Conservation (phyloP, 2,888 invertebrate species). For the Zhengitettix transpicula region DNA sequence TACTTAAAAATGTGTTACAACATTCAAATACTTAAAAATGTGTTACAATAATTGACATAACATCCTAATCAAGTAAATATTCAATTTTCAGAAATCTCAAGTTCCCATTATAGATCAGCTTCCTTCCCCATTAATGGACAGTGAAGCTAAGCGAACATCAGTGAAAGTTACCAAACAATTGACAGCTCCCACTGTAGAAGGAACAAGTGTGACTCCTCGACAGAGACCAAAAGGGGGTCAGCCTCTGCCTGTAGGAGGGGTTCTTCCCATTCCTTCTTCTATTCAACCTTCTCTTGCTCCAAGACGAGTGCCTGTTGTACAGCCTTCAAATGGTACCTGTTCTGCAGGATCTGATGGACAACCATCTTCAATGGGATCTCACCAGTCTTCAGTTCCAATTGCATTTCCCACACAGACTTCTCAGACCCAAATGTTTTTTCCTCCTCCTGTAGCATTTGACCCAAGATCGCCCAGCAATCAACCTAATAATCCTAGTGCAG, state of each 20-base stretch:
- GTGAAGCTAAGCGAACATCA: conserved; percentile 38
- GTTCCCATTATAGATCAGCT: conserved; percentile 46
- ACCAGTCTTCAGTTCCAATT: conserved; percentile 11
- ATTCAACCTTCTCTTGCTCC: conserved; percentile 1
- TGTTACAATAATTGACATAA: background rate
- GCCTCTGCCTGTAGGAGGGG: conserved; percentile 14
- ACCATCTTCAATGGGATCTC: no score
- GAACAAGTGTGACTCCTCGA: conserved; percentile 67
- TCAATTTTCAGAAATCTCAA: conserved; percentile 40
- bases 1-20: background rate
- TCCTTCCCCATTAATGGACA: conserved; percentile 47
- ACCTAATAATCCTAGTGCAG: background rate
- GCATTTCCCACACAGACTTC: conserved; percentile 1
- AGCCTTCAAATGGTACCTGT: conserved; percentile 2
- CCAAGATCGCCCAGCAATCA: background rate
- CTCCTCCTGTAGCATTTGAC: conserved; percentile 5
- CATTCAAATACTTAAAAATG: no score
- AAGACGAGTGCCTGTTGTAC: conserved; percentile 1
- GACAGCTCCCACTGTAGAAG: conserved; percentile 32
- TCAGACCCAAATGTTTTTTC: background rate
- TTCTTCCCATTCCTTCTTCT: conserved; percentile 14
- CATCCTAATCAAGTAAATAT: background rate
- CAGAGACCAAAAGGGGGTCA: conserved; percentile 56
- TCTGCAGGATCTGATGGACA: conserved; percentile 3
- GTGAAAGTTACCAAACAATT: conserved; percentile 29